Evolutionary conservation across 2,888 invertebrate genomes (phyloP).

Genomic region (Sarcophaga variegata): DNA sequence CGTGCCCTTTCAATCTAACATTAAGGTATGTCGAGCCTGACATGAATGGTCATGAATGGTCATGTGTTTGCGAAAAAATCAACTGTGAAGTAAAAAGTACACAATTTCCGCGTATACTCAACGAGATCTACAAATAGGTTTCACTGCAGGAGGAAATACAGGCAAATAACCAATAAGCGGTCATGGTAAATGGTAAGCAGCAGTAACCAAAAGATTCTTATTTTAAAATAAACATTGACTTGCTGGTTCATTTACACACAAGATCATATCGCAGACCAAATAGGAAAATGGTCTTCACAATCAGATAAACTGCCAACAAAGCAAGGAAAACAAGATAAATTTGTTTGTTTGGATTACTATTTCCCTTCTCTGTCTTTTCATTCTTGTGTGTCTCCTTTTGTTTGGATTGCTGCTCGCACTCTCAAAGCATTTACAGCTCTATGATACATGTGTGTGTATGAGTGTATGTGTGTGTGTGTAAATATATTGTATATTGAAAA

Average conservation of each 20-base stretch:
- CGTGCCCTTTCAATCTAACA: no score
- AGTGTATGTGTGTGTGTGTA: not conserved
- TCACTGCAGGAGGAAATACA: no score
- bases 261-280: not conserved
- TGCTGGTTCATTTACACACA: no score
- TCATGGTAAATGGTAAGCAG: no score
- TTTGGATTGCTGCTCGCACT: not conserved
- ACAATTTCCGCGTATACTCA: no score
- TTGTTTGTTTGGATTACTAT: not conserved
- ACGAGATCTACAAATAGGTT: no score
- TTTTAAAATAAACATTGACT: not conserved
- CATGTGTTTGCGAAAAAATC: no score
- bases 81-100: no score
- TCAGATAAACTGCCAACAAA: slow-evolving; percentile 36
- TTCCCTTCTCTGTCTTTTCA: not conserved
- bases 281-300: not conserved
- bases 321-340: not conserved
- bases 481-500: slow-evolving; percentile 19
- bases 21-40: no score
- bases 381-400: not conserved
- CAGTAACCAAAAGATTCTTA: not conserved
- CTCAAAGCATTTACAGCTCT: not conserved
- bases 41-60: no score
- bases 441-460: no score
- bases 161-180: no score